Evolutionary conservation across 2,797 vertebrate species (phyloP).

Genomic region (Lerista edwardsae): DNA sequence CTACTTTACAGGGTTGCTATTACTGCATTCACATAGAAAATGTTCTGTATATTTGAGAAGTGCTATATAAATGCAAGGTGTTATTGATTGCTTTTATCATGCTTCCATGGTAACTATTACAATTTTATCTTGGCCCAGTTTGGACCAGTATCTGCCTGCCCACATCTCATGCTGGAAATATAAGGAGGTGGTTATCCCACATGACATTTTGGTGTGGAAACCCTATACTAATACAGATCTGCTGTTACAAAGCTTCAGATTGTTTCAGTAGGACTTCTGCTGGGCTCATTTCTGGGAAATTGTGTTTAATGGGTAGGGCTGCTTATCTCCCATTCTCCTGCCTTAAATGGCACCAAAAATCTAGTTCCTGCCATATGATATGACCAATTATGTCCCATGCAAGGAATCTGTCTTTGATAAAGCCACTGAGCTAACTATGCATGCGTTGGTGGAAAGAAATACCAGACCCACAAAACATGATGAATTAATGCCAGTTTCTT

Average conservation of each 20-base stretch:
- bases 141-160: background rate
- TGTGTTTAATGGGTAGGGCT: background rate
- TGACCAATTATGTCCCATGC: background rate
- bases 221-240: background rate
- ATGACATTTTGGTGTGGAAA: background rate
- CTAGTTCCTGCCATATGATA: background rate
- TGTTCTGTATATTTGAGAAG: too few species aligned
- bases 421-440: background rate
- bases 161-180: slow-evolving; percentile 5
- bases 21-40: background rate
- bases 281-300: background rate
- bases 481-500: background rate
- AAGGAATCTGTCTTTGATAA: background rate
- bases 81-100: background rate
- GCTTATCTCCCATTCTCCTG: background rate
- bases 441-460: background rate
- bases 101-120: background rate
- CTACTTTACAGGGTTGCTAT: background rate
- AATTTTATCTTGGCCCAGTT: background rate
- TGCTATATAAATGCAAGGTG: too few species aligned
- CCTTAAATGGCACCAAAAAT: background rate
- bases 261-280: background rate
- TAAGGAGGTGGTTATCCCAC: background rate
- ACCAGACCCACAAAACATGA: background rate
- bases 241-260: background rate